Evolutionary conservation across 2,113 vertebrate genomes (phyloP).

Genomic region (Melanostigma gelatinosum): DNA sequence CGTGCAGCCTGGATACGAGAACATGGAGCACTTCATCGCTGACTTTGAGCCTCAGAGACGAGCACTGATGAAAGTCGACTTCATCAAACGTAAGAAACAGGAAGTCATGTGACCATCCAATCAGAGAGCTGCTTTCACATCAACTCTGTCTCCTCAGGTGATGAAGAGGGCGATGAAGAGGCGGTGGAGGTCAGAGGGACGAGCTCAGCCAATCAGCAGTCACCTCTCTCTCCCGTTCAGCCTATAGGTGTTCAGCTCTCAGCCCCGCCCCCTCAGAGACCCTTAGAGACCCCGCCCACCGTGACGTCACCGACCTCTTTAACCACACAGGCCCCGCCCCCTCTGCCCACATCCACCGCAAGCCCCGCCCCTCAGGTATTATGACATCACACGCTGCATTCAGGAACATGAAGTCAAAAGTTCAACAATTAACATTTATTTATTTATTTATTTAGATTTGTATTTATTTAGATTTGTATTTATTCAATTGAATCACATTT

Average conservation of each 20-base stretch:
- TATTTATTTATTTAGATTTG: neutral
- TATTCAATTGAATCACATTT: neutral
- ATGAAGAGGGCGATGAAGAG: slow-evolving; percentile 70
- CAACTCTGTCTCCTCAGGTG: slow-evolving; percentile 41
- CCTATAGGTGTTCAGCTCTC: slow-evolving; percentile 9
- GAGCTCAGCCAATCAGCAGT: slow-evolving; percentile 50
- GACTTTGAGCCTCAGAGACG: slow-evolving; percentile 89
- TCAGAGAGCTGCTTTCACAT: neutral
- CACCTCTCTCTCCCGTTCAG: slow-evolving; percentile 16
- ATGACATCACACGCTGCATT: neutral
- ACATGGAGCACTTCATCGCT: slow-evolving; percentile 91
- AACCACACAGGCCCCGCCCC: neutral
- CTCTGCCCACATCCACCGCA: neutral
- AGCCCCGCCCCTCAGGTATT: slow-evolving; percentile 55
- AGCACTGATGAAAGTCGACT: slow-evolving; percentile 89
- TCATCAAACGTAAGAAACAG: slow-evolving; percentile 86
- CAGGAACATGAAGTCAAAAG: neutral
- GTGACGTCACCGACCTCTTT: neutral
- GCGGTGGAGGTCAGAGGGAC: slow-evolving; percentile 71
- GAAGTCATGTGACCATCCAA: neutral
- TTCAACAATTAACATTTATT: neutral
- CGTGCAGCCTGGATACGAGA: slow-evolving; percentile 92
- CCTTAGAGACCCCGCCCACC: slow-evolving; percentile 16
- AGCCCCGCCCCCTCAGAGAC: slow-evolving; percentile 33
- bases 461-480: neutral